Conservation (phyloP, 1,140 invertebrate species). For the Acromyrmex charruanus region DNA sequence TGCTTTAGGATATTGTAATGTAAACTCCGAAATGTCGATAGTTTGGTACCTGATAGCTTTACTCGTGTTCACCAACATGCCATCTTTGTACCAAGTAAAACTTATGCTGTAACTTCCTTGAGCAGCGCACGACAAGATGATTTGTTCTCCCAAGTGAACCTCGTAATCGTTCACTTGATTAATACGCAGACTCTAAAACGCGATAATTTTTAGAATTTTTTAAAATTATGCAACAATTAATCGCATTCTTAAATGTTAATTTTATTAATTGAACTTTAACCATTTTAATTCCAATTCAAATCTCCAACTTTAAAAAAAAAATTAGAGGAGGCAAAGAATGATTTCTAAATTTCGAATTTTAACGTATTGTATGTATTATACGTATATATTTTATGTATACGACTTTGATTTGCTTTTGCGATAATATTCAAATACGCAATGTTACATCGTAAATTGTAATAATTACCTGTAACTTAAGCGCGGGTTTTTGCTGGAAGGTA, state of each 20-base stretch:
- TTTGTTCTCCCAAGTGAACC: conserved; percentile 91
- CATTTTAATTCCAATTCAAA: not conserved
- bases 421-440: not conserved
- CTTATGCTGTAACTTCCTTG: conserved; percentile 91
- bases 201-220: conserved; percentile 24
- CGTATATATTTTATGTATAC: not conserved
- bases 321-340: not conserved
- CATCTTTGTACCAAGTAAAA: conserved; percentile 94
- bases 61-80: conserved; percentile 90
- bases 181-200: conserved; percentile 81
- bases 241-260: not conserved
- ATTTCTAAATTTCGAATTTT: not conserved
- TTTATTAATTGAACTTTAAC: not conserved
- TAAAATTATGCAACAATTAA: conserved; percentile 15
- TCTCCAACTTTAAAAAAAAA: not conserved
- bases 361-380: not conserved
- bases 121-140: conserved; percentile 91
- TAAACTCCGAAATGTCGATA: not conserved
- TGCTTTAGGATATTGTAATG: not conserved
- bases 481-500: conserved; percentile 88
- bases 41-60: conserved; percentile 89
- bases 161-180: conserved; percentile 85
- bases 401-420: not conserved
- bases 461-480: conserved; percentile 87
- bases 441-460: not conserved